Evolutionary conservation across 2,888 invertebrate genomes (phyloP), one percentile per base, ranked within the genome.

Genomic region (Scelioninae gen. 1): DNA sequence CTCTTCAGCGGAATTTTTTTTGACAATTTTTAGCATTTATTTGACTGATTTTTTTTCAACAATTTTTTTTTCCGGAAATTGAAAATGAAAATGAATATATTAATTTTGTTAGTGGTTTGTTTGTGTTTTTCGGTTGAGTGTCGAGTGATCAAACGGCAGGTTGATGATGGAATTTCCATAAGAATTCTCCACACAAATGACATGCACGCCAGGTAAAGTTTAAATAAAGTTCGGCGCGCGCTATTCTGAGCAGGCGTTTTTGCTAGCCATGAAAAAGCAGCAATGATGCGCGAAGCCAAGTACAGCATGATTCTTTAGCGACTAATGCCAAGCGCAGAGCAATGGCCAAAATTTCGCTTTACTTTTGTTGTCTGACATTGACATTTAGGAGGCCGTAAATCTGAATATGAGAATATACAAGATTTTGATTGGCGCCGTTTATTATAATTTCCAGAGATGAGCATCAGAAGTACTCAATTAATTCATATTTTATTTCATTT

Each of bases 281-380:
- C 80, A 66, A 74, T 82, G 72, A 68, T 62, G 71, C 69, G 68
- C 71, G 75, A 58, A 60, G 80, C 80, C 83, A 79, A 83, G 79
- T 74, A 66, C 66, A 75, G 55, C 1, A 63, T 34, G 71, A 78
- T 63, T 56, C 13, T 1, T 47, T 34, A 15, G 16, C 47, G 34
- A 15, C 31, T 78, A 78, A 65, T 77, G 79, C 76, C 78, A 76
- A 83, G 79, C 43, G 75, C 68, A 72, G 56, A 49, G 32, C 69
- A 71, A 77, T 65, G 77, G 58, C 69, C 66, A 80, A 62, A 72
- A 62, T 51, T 53, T 69, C 60, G 31, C 16, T 60, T 77, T 29
- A 47, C 82, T 88, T 68, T 84, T 85, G 29, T 84, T 65, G 62
- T 56, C 60, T 78, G 80, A 63, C 77, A 82, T 78, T 82, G 78